Conservation (phyloP, 2,113 vertebrate genomes). For the Xyliphius kryptos region DNA sequence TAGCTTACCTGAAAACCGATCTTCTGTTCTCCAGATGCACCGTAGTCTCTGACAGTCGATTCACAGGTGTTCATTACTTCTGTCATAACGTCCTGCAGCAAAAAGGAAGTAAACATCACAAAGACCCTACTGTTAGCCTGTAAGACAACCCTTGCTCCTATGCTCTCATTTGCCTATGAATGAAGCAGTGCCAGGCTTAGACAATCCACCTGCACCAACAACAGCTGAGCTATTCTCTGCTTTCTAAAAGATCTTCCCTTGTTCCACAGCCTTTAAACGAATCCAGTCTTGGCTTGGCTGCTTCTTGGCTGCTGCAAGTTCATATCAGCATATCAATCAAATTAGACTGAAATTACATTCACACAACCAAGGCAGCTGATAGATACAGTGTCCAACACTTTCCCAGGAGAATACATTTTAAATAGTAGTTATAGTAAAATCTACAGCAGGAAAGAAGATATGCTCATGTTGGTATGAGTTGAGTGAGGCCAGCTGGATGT, state of each 20-base stretch:
- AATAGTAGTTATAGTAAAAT: slow-evolving; percentile 1
- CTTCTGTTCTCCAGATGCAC: slow-evolving; percentile 59
- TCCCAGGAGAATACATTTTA: slow-evolving; percentile 11
- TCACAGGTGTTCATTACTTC: slow-evolving; percentile 77
- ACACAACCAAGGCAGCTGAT: neutral
- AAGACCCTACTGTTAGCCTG: slow-evolving; percentile 15
- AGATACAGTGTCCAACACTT: too few relatives aligned
- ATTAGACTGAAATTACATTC: slow-evolving; percentile 22
- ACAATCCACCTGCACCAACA: slow-evolving; percentile 34
- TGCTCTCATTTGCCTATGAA: slow-evolving; percentile 39
- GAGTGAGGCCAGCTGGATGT: too few relatives aligned
- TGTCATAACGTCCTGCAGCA: slow-evolving; percentile 60
- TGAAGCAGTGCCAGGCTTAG: slow-evolving; percentile 21
- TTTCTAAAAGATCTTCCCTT: slow-evolving; percentile 18
- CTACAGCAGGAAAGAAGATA: too few relatives aligned
- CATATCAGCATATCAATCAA: slow-evolving; percentile 26
- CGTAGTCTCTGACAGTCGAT: slow-evolving; percentile 67
- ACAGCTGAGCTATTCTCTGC: slow-evolving; percentile 30
- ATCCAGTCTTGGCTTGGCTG: slow-evolving; percentile 4
- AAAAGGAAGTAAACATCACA: slow-evolving; percentile 22
- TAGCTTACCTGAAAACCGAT: slow-evolving; percentile 67
- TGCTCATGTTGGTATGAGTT: too few relatives aligned
- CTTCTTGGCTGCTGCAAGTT: slow-evolving; percentile 12
- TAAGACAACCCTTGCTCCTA: neutral
- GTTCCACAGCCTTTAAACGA: slow-evolving; percentile 11